These are phyloP conservation scores for Lathronympha strigana DNA, from an alignment of 2,888 invertebrate species.

Conservation along the genomic window DNA sequence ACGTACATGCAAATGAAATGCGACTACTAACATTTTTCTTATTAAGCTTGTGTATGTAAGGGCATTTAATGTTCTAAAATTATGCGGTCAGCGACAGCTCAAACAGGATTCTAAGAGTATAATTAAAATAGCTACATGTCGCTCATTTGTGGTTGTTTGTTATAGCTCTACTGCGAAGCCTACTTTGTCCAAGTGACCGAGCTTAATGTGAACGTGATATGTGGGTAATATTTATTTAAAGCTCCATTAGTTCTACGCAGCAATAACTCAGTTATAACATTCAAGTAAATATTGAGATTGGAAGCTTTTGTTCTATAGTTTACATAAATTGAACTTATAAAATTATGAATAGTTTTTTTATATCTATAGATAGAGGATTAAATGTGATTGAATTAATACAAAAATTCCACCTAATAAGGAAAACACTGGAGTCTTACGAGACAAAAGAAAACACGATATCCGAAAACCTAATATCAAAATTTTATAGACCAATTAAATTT, in stretches of 20 bases:
- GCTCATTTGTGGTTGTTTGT: constrained; percentile 22
- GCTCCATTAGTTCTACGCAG: neutral
- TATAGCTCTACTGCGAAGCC: constrained; percentile 10
- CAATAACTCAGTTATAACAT: neutral
- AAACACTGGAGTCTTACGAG: too few species aligned
- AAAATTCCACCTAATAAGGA: too few species aligned
- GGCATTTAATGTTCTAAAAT: constrained; percentile 17
- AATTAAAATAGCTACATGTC: constrained; percentile 28
- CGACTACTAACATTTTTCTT: constrained; percentile 1
- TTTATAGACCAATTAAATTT: too few species aligned
- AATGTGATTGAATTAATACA: too few species aligned
- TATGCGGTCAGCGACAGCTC: constrained; percentile 9
- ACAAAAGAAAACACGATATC: too few species aligned
- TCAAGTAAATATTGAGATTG: neutral
- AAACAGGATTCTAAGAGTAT: constrained; percentile 26
- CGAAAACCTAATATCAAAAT: too few species aligned
- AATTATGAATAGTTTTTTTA: too few species aligned
- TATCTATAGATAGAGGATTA: too few species aligned
- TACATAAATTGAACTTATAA: too few species aligned
- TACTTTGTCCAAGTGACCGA: constrained; percentile 17
- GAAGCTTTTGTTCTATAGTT: too few species aligned
- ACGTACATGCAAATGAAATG: constrained; percentile 1
- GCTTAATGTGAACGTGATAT: constrained; percentile 28
- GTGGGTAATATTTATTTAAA: constrained; percentile 20
- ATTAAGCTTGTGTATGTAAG: neutral